phyloP scores from a whole-genome alignment of 2,888 invertebrate genomes.

The Podabrus alpinus region DNA sequence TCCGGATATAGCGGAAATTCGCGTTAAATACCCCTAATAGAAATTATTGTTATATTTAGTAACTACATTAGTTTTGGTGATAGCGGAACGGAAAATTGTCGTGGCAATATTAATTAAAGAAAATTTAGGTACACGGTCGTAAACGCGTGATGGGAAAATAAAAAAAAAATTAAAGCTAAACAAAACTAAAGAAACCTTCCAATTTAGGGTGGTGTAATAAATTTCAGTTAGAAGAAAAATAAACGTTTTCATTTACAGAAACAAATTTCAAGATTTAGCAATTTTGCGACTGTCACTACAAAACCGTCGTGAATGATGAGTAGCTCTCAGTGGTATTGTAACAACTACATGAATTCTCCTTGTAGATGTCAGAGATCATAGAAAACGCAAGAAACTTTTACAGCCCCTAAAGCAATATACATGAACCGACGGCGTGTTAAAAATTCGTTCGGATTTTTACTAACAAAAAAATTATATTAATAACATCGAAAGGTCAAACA shows the following conservation, averaged over 20 bases:
- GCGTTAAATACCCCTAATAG: background rate
- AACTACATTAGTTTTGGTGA: background rate
- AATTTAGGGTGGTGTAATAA: background rate
- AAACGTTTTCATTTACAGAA: background rate
- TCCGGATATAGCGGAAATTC: background rate
- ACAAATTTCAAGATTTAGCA: background rate
- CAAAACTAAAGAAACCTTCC: background rate
- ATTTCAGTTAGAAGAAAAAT: background rate
- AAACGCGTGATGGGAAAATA: background rate
- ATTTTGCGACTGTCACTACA: conserved; percentile 12
- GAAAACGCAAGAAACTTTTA: conserved; percentile 15
- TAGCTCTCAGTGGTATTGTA: conserved; percentile 16
- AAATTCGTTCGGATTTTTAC: background rate
- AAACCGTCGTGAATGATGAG: conserved; percentile 13
- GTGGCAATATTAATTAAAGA: background rate
- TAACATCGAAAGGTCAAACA: background rate
- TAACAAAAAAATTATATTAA: background rate
- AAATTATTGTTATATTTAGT: background rate
- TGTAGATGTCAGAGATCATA: conserved; percentile 17
- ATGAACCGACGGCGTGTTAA: background rate
- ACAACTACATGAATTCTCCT: conserved; percentile 17
- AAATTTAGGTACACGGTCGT: background rate
- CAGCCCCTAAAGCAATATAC: conserved; percentile 3
- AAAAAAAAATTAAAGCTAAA: background rate
- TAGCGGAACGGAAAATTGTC: background rate